A percentile compares a stretch with the other conserved stretches of the same genome.
These are phyloP conservation scores for Chrysemys picta DNA, from an alignment of 2,113 vertebrate species.

Conservation along the genomic window DNA sequence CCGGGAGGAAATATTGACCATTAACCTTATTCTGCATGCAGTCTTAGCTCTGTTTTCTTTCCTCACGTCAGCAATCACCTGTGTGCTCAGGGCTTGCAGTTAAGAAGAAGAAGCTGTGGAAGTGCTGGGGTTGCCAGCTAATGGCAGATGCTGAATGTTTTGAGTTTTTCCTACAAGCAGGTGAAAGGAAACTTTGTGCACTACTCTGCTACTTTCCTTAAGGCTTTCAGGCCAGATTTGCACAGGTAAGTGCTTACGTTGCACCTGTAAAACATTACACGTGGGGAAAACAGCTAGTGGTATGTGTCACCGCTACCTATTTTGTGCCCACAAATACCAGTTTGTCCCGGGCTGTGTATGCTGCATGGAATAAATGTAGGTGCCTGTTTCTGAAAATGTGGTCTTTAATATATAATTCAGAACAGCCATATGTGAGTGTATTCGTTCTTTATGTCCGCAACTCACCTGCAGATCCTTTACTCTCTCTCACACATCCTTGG, in stretches of 20 bases:
- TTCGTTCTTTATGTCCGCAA: neutral
- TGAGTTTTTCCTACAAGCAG: constrained; percentile 1
- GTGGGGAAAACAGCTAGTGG: neutral
- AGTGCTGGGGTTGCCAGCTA: neutral
- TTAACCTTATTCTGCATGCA: neutral
- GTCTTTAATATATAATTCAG: neutral
- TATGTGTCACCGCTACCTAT: neutral
- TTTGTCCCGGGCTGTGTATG: neutral
- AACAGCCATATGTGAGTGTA: neutral
- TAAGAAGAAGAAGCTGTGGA: neutral
- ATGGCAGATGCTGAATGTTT: neutral
- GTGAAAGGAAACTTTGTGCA: neutral
- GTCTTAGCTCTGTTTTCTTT: neutral
- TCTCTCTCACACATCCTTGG: neutral
- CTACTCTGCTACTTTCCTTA: neutral
- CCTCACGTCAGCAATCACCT: constrained; percentile 9
- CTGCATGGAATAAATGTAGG: constrained; percentile 17
- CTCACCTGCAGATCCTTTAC: neutral
- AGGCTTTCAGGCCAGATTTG: neutral
- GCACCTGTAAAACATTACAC: neutral
- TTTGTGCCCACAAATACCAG: neutral
- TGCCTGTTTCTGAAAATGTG: neutral
- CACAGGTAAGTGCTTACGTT: neutral
- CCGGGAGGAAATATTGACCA: neutral
- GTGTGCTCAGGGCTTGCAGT: neutral